Base-by-base conservation (phyloP, 2,113 vertebrate species). In the Plestiodon gilberti region DNA sequence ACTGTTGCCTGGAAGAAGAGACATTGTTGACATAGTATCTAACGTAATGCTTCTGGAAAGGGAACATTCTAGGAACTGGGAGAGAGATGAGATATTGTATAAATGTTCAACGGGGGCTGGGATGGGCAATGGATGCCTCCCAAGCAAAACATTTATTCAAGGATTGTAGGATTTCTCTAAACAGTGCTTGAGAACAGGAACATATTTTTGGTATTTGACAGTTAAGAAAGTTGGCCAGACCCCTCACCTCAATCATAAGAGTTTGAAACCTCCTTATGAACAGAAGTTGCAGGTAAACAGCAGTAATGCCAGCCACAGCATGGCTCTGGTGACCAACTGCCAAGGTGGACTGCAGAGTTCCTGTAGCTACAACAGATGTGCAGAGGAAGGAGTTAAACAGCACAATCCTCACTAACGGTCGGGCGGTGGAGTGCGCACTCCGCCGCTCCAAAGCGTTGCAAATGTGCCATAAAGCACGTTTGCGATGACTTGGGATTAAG, bases 91-190 rank as follows among this genome's bases (percentile, higher is more conserved):
- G 25, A 28, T 80, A 13, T 70, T 57, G 25, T 33, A 30, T 18
- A 11, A 2, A 59, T 65, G 7, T 65, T 8, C 10, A 55, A 64
- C 69, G 43, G 1, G 22, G 35, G 33, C 22, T 38, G 70, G 33
- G 33, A 84, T 30, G 57, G 59, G 57, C 38, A 73, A 43, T 22
- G 28, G 67, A 22, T 40, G 17, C 30, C 33, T 65, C 67, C 67
- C 69, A 79, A 80, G 59, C 38, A 25, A 52, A 88, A 75, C 64
- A 78, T 61, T 80, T n/a, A 78, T 65, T 78, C 67, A 84, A n/a
- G 7, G 57, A 30, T 35, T 55, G 40, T 25, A n/a, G 65, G 64
- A 23, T 73, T 80, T 84, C n/a, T 64, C 43, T 52, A 55, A 74
- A 79, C n/a, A 18, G 55, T 2, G 40, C n/a, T 70, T 71, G 57